Percentiles rank a stretch among this genome's conserved stretches.
These are phyloP conservation scores for Tinea pellionella DNA, from an alignment of 2,888 invertebrate species.

Conservation along the genomic window DNA sequence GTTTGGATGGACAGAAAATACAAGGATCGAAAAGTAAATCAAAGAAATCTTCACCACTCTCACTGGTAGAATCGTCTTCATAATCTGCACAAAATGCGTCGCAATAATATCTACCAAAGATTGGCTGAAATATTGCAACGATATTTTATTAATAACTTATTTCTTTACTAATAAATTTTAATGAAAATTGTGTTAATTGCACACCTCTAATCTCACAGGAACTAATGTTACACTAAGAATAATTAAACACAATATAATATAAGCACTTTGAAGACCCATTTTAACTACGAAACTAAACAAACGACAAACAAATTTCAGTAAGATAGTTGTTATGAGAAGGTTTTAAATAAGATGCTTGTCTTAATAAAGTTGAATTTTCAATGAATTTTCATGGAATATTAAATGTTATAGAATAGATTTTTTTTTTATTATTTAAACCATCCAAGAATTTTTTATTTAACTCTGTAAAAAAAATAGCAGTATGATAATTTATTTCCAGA, in stretches of 20 bases:
- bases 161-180: background rate
- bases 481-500: too few relatives aligned
- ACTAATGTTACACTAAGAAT: background rate
- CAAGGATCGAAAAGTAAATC: constrained; percentile 23
- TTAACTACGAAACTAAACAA: background rate
- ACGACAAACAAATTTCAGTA: constrained; percentile 6
- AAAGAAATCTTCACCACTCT: constrained; percentile 20
- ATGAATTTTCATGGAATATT: background rate
- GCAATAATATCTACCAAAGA: constrained; percentile 33
- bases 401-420: background rate
- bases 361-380: constrained; percentile 1
- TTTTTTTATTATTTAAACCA: too few relatives aligned
- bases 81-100: constrained; percentile 37
- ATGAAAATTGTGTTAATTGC: background rate
- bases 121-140: constrained; percentile 33
- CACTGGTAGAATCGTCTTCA: constrained; percentile 27
- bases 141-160: background rate
- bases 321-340: background rate
- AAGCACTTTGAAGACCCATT: background rate
- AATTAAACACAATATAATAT: background rate
- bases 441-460: too few relatives aligned
- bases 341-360: background rate
- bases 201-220: background rate
- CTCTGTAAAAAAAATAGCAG: too few relatives aligned
- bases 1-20: constrained; percentile 19